A percentile compares a stretch with the other conserved stretches of the same genome.
Conservation (phyloP, 2,113 vertebrate species). For the Rhadina sibilatrix region DNA sequence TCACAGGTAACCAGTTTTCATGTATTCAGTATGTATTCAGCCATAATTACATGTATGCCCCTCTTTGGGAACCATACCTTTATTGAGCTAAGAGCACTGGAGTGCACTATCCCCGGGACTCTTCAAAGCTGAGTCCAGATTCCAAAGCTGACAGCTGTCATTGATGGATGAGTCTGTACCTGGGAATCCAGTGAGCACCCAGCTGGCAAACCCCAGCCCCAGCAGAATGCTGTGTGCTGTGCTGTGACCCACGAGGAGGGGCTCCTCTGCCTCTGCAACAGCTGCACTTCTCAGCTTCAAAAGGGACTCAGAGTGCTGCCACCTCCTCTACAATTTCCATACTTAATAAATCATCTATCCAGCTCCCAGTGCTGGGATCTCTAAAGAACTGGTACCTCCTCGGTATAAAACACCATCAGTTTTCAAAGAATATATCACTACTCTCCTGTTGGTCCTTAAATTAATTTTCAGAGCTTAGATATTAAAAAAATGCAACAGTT, state of each 20-base stretch:
- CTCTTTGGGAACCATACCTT: not conserved
- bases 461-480: not conserved
- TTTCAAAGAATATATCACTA: not conserved
- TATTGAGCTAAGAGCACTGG: not conserved
- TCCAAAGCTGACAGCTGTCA: not conserved
- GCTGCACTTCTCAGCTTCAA: not conserved
- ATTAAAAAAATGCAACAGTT: not conserved
- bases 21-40: not conserved
- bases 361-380: not conserved
- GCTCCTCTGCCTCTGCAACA: not conserved
- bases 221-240: rapidly evolving
- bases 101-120: rapidly evolving
- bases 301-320: not conserved
- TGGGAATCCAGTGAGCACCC: not conserved
- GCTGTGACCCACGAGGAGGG: not conserved
- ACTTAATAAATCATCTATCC: not conserved
- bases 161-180: rapidly evolving
- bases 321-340: not conserved
- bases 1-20: not conserved
- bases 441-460: not conserved
- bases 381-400: not conserved
- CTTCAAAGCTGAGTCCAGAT: not conserved
- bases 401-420: rapidly evolving
- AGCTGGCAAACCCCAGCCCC: not conserved
- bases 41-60: not conserved